These are phyloP conservation scores for Pemphigus obesinymphae DNA, from an alignment of 1,140 invertebrate species.

Conservation along the genomic window DNA sequence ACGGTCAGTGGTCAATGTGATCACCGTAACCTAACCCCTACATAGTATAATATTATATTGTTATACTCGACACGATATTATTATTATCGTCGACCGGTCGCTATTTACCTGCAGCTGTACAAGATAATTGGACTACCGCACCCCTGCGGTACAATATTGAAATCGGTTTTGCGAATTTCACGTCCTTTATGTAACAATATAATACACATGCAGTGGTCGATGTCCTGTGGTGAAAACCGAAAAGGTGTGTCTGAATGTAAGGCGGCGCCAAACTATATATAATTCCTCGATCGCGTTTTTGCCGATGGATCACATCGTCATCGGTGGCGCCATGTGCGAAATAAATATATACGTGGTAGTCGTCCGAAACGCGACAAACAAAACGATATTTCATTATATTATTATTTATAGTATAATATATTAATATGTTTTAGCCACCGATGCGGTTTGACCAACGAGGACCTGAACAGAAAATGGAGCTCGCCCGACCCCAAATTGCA, in stretches of 20 bases:
- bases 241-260: not conserved
- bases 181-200: too few relatives aligned
- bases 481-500: conserved; percentile 67
- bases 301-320: too few relatives aligned
- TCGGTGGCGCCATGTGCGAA: not conserved
- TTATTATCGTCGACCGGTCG: not conserved
- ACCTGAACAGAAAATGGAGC: conserved; percentile 75
- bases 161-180: not conserved
- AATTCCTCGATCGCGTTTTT: not conserved
- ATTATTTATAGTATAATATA: too few relatives aligned
- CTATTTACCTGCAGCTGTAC: too few relatives aligned
- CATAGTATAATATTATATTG: not conserved
- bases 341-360: not conserved
- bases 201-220: too few relatives aligned
- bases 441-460: conserved; percentile 74
- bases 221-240: not conserved
- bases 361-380: not conserved
- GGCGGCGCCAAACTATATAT: not conserved
- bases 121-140: too few relatives aligned
- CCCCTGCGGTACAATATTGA: not conserved
- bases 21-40: too few relatives aligned
- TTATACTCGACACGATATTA: not conserved
- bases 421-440: conserved; percentile 62
- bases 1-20: too few relatives aligned
- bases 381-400: not conserved